Base-by-base conservation (phyloP, 2,888 invertebrate genomes). In the Atrina japonica region DNA sequence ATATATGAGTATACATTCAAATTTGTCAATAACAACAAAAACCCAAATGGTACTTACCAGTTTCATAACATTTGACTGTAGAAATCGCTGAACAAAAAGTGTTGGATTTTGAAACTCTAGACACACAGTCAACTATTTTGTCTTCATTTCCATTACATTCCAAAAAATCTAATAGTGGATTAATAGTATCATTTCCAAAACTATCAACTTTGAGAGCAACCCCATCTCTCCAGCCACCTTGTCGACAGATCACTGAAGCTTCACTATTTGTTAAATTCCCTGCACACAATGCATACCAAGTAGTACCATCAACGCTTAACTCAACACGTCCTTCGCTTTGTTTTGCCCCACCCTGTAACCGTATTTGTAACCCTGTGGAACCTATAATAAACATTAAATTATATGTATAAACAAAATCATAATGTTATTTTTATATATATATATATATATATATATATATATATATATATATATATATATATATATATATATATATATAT, bases 211-310 rank as follows among this genome's bases (percentile, higher is more conserved):
- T n/a, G 61, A 75, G 30, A 23, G 56, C 63, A 30, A 58, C 73
- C 25, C 83, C 85, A 27, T 73, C 74, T 56, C 68, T 69, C 67
- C 71, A 95, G 18, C 95, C 95, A 27, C 95, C 87, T 84, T 95
- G 94, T 65, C 91, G 92, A 83, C 95, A 95, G 1, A 93, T 92
- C 0, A 95, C 94, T 80, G 21, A 43, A 0, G 94, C 95, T 80
- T 94, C 93, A 21, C 89, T 91, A 71, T 94, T 88, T 6, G 93
- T 94, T 81, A 95, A 94, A 77, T 93, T 92, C 80, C 94, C 94
- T 82, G 94, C 94, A 88, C 95, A 95, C 16, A 95, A 92, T 74
- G 93, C 93, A 1, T 94, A 94, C 93, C 94, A 94, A 35, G 5
- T 11, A 71, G 92, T 91, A 0, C 93, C 94, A 70, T 90, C 65